Evolutionary conservation across 2,888 invertebrate genomes (phyloP), one percentile per base, ranked within the genome.

Genomic region (Diarsia dahlii): DNA sequence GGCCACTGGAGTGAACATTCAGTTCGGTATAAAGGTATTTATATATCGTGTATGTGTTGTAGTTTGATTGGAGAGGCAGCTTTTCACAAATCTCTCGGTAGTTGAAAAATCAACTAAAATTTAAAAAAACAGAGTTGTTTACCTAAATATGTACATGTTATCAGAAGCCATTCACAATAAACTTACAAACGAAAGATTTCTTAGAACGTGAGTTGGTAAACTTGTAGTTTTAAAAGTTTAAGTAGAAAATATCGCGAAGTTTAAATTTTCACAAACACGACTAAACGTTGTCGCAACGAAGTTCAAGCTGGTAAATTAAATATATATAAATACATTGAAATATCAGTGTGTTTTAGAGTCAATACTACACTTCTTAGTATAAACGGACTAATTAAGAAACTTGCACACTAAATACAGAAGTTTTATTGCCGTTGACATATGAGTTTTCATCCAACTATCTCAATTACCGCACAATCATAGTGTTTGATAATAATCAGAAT

Each of bases 191-290:
- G 60, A 50, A 56, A 78, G 23, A 71, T 70, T 67, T 52, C 58
- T 58, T 45, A 67, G 58, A 60, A 48, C 45, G 34, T 63, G 48
- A 3, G 20, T 66, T 70, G 72, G 60, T 71, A 82, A 73, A 68
- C 58, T 50, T 50, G 77, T 56, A 78, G 82, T 82, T n/a, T n/a
- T 81, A 71, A 74, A 81, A 81, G 70, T 82, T 81, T 63, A 39
- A 54, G 60, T 18, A 46, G 52, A 54, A 73, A 77, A 73, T 67
- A 60, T 54, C 50, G 62, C 56, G 0, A 67, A 69, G 45, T 71
- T 77, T 67, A 56, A 64, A 50, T 56, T 68, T 64, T 69, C 56
- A 48, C 46, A 65, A 68, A 50, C 20, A 60, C 23, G 48, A 13
- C 28, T 54, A 54, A 52, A 56, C 18, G 64, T 20, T 58, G 74